Base-by-base conservation (phyloP, 2,113 vertebrate species). In the Leuciscus idus region DNA sequence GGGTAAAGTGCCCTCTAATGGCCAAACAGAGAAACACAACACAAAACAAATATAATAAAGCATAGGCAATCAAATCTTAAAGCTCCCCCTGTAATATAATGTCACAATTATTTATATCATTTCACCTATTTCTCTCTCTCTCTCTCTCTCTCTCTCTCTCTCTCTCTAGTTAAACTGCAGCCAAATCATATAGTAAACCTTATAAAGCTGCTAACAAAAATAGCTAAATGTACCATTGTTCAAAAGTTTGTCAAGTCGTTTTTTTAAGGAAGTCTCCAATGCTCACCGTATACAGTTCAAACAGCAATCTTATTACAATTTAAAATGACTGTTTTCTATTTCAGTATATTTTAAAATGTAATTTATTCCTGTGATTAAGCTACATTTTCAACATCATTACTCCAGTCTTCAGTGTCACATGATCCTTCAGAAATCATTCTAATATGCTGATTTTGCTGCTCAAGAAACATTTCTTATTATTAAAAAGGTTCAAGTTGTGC, bases 1-100 rank as follows among this genome's bases (percentile, higher is more conserved):
- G 93, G 87, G 88, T 86, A 91, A 94, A 92, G 91, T 90, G 87
- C 93, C 93, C 85, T 90, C 93, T 91, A 91, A 90, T 94, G 93
- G 93, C 33, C 86, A 88, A 30, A 66, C 0, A 5, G 3, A 55
- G 86, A 50, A 91, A 94, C 1, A 87, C 1, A 87, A 83, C 93
- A 93, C n/a, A 83, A 30, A 36, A 17, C 28, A 66, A 48, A 62
- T 28, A 6, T 46, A 46, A n/a, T 23, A 23, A 19, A 70, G 33
- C 66, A 73, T n/a, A 26, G 11, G 70, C 10, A 36, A 46, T 73
- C 21, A n/a, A 13, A 23, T 10, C 19, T 30, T 39, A 39, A 39
- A 39, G 39, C 7, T 6, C 39, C 6, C 7, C 1, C 64, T 8
- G 13, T 33, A 68, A 19, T 68, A 68, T 36, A 17, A 66, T 17